Evolutionary conservation across 1,140 invertebrate species (phyloP).

Genomic region (Aphis gossypii): DNA sequence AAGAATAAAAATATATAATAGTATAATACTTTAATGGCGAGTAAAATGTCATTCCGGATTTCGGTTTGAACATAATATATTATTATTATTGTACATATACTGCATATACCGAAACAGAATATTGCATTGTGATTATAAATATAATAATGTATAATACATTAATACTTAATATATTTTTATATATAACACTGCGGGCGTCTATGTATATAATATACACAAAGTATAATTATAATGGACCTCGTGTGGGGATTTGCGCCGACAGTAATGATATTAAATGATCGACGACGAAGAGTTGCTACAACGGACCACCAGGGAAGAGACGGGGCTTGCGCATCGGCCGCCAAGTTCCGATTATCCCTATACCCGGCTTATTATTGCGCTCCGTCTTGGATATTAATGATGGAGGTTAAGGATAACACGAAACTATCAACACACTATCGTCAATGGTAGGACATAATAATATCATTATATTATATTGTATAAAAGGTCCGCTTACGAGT

Average conservation of each 20-base stretch:
- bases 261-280: conserved; percentile 38
- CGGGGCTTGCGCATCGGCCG: not conserved
- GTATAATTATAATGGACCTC: conserved; percentile 21
- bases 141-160: not conserved
- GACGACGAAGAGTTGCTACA: not conserved
- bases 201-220: not conserved
- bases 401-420: conserved; percentile 1
- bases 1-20: not conserved
- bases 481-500: not conserved
- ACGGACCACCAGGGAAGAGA: conserved; percentile 44
- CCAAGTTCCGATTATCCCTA: conserved; percentile 32
- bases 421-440: not conserved
- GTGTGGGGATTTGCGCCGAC: conserved; percentile 5
- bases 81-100: not conserved
- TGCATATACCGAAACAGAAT: not conserved
- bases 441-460: not conserved
- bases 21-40: not conserved
- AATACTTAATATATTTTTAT: not conserved
- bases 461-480: conserved; percentile 2
- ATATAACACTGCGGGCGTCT: conserved; percentile 6
- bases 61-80: not conserved
- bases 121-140: conserved; percentile 9
- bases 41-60: not conserved
- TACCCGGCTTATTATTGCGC: not conserved
- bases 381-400: conserved; percentile 21